Base-by-base conservation (phyloP, 2,888 invertebrate species). In the Hipparchia semele region DNA sequence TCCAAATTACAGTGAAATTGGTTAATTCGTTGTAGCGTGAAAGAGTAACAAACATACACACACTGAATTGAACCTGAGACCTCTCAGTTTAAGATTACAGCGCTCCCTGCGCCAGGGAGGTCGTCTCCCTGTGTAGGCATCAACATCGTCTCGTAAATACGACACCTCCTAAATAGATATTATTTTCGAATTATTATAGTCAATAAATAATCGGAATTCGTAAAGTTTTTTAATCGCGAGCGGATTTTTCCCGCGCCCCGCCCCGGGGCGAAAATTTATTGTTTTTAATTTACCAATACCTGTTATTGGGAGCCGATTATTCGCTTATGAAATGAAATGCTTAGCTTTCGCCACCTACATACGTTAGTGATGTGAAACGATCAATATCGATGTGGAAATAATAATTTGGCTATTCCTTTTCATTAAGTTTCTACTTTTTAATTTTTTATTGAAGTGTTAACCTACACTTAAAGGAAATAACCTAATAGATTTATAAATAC, bases 241-340 rank as follows among this genome's bases (percentile, higher is more conserved):
- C 62, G 59, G 54, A 59, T 62, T 61, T 69, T 67, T 54, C 58
- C 49, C 8, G 45, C 39, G 8, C 9, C 45, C 33, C 56, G 33
- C 62, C 23, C 60, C 53, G 62, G 7, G 67, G 49, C 68, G 78
- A 87, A 87, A 70, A 92, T 92, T 92, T 92, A 92, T 92, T 83
- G 91, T 89, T 91, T 91, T 92, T 91, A 90, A 92, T 92, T 90
- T 86, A 83, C 75, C 79, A 78, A 80, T 81, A 85, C 83, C 84
- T 82, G 84, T 76, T 78, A 77, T 77, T 78, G 72, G 73, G 76
- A 76, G 83, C 84, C 84, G 84, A 87, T 88, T 87, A 86, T 84
- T 84, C 83, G 84, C 80, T 84, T 83, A 86, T 87, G 86, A 87
- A 87, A 89, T 86, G 86, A 33, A 90, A 88, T 87, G 87, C 85